phyloP scores from a whole-genome alignment of 2,113 vertebrate species.

The Eonycteris spelaea region DNA sequence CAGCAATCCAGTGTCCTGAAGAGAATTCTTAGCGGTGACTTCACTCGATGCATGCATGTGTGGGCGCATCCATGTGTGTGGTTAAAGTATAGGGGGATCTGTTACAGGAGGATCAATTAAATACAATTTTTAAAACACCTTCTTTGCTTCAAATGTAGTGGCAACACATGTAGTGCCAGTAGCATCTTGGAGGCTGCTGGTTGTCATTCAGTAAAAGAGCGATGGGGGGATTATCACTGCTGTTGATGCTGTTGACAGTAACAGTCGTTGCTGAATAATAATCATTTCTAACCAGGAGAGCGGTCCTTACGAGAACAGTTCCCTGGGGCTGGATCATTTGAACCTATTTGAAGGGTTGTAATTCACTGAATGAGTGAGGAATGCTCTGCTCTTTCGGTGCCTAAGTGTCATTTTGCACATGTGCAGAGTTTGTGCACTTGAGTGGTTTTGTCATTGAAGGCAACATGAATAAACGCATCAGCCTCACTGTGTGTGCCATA shows the following conservation, averaged over 20 bases:
- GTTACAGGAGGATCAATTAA: background rate
- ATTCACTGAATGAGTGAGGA: background rate
- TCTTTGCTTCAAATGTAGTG: background rate
- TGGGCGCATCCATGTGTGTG: background rate
- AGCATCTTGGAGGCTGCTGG: background rate
- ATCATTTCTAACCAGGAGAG: background rate
- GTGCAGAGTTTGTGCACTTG: background rate
- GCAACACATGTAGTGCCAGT: background rate
- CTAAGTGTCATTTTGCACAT: background rate
- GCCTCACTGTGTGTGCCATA: fast-evolving
- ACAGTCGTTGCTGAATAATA: background rate
- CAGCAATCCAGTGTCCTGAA: background rate
- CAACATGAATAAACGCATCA: no score
- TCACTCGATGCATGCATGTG: background rate
- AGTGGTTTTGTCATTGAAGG: background rate
- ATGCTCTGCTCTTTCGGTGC: background rate
- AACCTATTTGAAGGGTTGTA: background rate
- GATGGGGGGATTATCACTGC: background rate
- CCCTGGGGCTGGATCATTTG: background rate
- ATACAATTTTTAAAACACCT: background rate
- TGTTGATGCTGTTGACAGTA: background rate
- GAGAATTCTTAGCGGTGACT: background rate
- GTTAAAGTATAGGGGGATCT: background rate
- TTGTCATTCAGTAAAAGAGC: background rate
- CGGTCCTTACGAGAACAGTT: background rate